Base-by-base conservation (phyloP, 53 echinoderm and acorn worm genomes). In the Actinopyga echinites region DNA sequence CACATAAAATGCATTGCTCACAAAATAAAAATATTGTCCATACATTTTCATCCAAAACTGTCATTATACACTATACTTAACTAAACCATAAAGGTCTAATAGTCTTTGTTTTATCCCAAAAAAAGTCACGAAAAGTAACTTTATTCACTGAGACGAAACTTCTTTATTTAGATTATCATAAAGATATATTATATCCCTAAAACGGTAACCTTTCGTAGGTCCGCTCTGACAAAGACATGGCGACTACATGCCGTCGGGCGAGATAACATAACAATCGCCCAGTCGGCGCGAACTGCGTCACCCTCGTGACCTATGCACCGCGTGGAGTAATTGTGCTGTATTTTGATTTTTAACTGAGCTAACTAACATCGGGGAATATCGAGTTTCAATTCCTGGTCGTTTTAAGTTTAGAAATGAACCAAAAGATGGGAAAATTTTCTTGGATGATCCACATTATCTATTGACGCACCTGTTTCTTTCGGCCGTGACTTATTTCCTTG, bases 271-370 rank as follows among this genome's bases (percentile, higher is more conserved):
- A 11, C 40, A 25, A n/a, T 71, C 71, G 71, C 43, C 71, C 71
- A 44, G 24, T 71, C 40, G 71, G 71, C 71, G 71, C 71, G 49
- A 71, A 71, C 71, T 23, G 42, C 40, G 19, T 71, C 71, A 36
- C 71, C 71, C 44, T 71, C 3, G 19, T 71, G 71, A 71, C 71
- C 71, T 71, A 44, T 40, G n/a, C 71, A 71, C 71, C 7, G 71
- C 71, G 71, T 71, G 71, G 40, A 71, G 71, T 71, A 71, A 71
- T 71, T 71, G 71, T 42, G 71, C 28, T 44, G 12, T 71, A 44
- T 71, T 71, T 71, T 71, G 43, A 40, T 71, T 71, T 40, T 42
- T 71, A 71, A 71, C 71, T 21, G 71, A 71, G 35, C 40, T 71
- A 71, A 71, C 40, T 71, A 38, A 42, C 71, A 71, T 71, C 40